phyloP scores from a whole-genome alignment of 1,140 invertebrate genomes.

The Diachasma alloeum region DNA sequence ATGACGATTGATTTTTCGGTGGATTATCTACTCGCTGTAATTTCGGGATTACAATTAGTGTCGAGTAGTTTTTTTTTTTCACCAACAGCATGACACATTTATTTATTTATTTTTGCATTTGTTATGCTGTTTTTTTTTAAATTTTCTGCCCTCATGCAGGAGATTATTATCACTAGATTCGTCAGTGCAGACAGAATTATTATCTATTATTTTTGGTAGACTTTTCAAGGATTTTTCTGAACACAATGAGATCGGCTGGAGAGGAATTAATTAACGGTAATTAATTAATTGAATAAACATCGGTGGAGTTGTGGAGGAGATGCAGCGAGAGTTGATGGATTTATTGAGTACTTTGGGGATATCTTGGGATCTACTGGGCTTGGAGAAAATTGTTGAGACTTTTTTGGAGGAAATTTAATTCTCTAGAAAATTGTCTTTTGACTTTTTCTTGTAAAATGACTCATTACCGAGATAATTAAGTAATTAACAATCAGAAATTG shows the following conservation, averaged over 20 bases:
- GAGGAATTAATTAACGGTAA: not conserved
- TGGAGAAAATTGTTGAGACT: no score
- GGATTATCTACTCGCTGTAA: not conserved
- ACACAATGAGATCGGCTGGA: not conserved
- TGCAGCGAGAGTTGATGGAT: no score
- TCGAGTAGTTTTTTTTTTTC: conserved; percentile 29
- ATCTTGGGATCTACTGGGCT: no score
- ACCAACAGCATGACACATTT: conserved; percentile 61
- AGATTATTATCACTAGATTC: not conserved
- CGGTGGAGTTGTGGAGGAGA: no score
- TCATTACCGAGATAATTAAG: no score
- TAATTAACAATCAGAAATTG: no score
- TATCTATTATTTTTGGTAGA: conserved; percentile 39
- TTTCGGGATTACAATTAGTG: not conserved
- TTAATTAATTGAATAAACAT: not conserved
- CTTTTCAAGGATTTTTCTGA: conserved; percentile 45
- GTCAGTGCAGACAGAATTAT: not conserved
- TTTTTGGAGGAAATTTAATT: not conserved
- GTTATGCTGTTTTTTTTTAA: not conserved
- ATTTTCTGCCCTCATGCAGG: not conserved
- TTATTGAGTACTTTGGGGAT: no score
- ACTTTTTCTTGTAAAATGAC: no score
- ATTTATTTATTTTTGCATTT: no score
- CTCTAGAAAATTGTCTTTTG: no score
- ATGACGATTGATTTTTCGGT: not conserved